Conservation (phyloP, 2,888 invertebrate genomes). For the Drosophila siamana region DNA sequence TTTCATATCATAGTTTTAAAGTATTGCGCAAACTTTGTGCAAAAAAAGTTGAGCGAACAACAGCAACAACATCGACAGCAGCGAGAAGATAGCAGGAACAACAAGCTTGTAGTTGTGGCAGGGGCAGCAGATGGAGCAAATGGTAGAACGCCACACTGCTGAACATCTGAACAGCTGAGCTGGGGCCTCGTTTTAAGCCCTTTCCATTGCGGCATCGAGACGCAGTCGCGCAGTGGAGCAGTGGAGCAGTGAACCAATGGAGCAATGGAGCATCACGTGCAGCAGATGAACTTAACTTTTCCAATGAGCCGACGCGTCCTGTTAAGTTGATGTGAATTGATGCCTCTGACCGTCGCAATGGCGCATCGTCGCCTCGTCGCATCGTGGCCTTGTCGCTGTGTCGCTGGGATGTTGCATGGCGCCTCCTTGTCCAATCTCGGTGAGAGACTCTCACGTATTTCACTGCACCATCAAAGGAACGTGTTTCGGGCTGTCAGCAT, state of each 20-base stretch:
- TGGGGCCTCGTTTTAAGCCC: too few relatives aligned
- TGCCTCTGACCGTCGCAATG: constrained; percentile 33
- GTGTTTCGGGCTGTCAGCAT: constrained; percentile 52
- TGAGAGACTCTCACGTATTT: constrained; percentile 65
- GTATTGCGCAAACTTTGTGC: constrained; percentile 27
- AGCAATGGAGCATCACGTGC: constrained; percentile 55
- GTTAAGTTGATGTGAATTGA: constrained; percentile 66
- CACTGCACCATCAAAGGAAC: constrained; percentile 54
- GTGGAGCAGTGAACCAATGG: constrained; percentile 49
- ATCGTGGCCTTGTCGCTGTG: not conserved
- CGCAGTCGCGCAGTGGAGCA: constrained; percentile 40
- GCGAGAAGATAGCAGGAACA: not conserved
- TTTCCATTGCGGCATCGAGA: not conserved
- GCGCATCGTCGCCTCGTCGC: not conserved
- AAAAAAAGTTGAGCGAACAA: constrained; percentile 14
- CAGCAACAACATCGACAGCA: not conserved
- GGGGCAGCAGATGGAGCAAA: constrained; percentile 11
- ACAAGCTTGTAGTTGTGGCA: constrained; percentile 2
- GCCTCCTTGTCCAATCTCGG: constrained; percentile 43
- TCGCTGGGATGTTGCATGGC: not conserved
- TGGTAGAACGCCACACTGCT: not conserved
- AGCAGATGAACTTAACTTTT: constrained; percentile 69
- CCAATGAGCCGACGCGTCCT: constrained; percentile 60
- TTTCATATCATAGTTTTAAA: constrained; percentile 42
- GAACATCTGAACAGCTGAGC: not conserved